A percentile compares a stretch with the other conserved stretches of the same genome.
These are phyloP conservation scores for Pangasius sanitwongsei DNA, from an alignment of 2,797 vertebrate genomes.

Conservation along the genomic window DNA sequence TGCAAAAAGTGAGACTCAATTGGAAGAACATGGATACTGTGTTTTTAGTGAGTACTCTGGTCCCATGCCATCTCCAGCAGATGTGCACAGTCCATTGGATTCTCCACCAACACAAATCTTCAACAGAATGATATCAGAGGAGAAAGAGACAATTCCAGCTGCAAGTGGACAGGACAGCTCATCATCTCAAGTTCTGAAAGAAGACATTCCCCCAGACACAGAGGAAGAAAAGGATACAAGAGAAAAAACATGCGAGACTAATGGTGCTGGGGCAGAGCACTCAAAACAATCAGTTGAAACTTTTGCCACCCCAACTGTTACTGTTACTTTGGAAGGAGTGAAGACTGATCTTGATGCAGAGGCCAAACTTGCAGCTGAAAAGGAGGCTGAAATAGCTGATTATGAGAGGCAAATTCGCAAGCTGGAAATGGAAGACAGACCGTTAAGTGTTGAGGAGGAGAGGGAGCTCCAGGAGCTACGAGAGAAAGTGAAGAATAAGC, in stretches of 20 bases:
- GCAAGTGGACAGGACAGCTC: conserved; percentile 61
- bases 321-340: conserved; percentile 76
- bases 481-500: conserved; percentile 89
- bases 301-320: conserved; percentile 77
- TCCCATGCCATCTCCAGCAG: conserved; percentile 93
- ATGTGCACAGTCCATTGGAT: conserved; percentile 78
- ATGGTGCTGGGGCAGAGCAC: conserved; percentile 53
- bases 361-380: conserved; percentile 70
- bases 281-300: conserved; percentile 59
- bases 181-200: conserved; percentile 35
- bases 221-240: conserved; percentile 56
- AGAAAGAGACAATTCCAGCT: conserved; percentile 72
- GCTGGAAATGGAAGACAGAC: conserved; percentile 81
- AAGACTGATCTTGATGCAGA: conserved; percentile 67
- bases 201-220: conserved; percentile 35
- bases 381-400: conserved; percentile 73
- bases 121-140: conserved; percentile 74
- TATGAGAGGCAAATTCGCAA: conserved; percentile 81
- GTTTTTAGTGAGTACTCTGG: conserved; percentile 98
- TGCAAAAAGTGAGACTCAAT: conserved; percentile 85
- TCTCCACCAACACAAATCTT: conserved; percentile 70
- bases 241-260: conserved; percentile 54
- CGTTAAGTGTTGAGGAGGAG: conserved; percentile 80
- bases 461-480: conserved; percentile 85
- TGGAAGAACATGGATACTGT: conserved; percentile 96